Evolutionary conservation across 2,113 vertebrate genomes (phyloP).

Genomic region (Salvator merianae): DNA sequence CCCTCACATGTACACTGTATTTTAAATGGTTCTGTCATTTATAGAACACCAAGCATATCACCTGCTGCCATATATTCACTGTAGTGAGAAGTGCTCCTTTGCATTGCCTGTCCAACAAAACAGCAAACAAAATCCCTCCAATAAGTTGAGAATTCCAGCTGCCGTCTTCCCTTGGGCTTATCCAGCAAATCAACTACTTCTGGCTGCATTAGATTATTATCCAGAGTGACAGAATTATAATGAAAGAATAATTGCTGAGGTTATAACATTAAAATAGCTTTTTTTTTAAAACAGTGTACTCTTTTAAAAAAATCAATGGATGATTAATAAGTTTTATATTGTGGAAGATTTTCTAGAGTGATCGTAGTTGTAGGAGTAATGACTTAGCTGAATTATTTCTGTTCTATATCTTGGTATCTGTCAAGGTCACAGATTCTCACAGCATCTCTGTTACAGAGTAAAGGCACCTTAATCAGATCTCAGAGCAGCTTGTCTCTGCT

Average conservation of each 20-base stretch:
- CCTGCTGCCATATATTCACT: background rate
- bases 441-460: background rate
- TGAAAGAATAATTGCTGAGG: constrained; percentile 4
- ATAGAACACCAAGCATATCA: background rate
- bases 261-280: constrained; percentile 20
- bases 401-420: constrained; percentile 25
- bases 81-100: background rate
- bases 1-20: background rate
- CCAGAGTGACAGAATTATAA: background rate
- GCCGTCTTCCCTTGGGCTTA: constrained; percentile 1
- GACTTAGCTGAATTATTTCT: constrained; percentile 17
- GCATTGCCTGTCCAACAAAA: background rate
- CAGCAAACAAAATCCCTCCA: background rate
- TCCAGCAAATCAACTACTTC: background rate
- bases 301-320: background rate
- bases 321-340: constrained; percentile 10
- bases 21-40: background rate
- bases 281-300: background rate
- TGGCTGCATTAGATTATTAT: constrained; percentile 26
- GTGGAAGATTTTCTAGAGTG: background rate
- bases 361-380: constrained; percentile 11
- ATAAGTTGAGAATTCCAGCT: background rate
- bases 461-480: too few species aligned
- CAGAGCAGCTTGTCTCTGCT: too few species aligned
- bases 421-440: constrained; percentile 7